Base-by-base conservation (phyloP, 2,113 vertebrate species). In the Crotalus helleri region DNA sequence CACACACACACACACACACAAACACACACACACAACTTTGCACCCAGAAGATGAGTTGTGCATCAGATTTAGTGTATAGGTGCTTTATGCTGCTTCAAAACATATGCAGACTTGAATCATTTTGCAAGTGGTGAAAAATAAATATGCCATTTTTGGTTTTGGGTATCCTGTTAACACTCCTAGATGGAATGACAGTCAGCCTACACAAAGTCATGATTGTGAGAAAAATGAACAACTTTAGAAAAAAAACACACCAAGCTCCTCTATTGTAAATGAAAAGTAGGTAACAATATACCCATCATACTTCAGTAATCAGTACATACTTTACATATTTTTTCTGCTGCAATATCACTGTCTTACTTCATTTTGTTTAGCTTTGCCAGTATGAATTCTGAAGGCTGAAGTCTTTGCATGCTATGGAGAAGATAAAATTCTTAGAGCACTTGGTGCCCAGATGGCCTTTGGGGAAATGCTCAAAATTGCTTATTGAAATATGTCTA, bases 401-500 rank as follows among this genome's bases (percentile, higher is more conserved):
- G 81, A n/a, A 49, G 39, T 19, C n/a, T 51, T 81, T 81, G n/a
- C 19, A 53, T 89, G 51, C 55, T 89, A 51, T 64, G 26, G 49
- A 89, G 91, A 49, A 88, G 58, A 88, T 88, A 88, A 88, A 88
- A 92, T 88, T 92, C n/a, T 54, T 33, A 54, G 12, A 88, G 49
- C 33, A 26, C 11, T 92, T 92, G 86, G 23, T 53, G 6, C 54
- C 17, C 49, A 88, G 49, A 44, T 74, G 44, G 51, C 44, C 61
- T 88, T 81, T 92, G 64, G 87, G 51, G 91, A 74, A 74, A 89
- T 17, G 33, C 12, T 44, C 54, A 54, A 29, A 81, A 55, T 81
- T 74, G 33, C 61, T 81, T 74, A 49, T 55, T 81, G 91, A 88
- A 88, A 88, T 59, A 92, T 88, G 49, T 44, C 49, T 88, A 69